Evolutionary conservation across 2,113 vertebrate genomes (phyloP), one percentile per base, ranked within the genome.

Genomic region (Gopherus evgoodei): DNA sequence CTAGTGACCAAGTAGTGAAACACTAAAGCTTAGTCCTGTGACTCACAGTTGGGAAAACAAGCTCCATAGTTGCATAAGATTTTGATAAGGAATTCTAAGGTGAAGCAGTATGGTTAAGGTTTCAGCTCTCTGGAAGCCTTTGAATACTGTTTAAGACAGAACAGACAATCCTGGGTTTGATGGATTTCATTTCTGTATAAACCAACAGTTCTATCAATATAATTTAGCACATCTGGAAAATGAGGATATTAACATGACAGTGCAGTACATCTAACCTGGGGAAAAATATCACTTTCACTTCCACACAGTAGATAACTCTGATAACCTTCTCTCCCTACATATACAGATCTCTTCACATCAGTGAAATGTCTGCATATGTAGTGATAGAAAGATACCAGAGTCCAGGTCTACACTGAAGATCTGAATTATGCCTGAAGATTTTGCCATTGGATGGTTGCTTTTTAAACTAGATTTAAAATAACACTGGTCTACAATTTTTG

Each of bases 1-100:
- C 44, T 88, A 84, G 79, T 21, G 3, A 94, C 83, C 69, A 80
- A 94, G 72, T n/a, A 91, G 81, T 65, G 89, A 86, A 47, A 80
- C 50, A 17, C 17, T 85, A 47, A 69, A 88, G 52, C 65, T 90
- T 69, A 13, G 81, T 57, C 13, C 35, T 54, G 62, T 47, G 90
- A 90, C 76, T 97, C 69, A 22, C 88, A 96, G 59, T 81, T 65
- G n/a, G n/a, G 95, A 84, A 94, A 96, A 90, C 53, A 25, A 94
- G 54, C 57, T 84, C 92, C 87, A 25, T 76, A 84, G 84, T 56
- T 90, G 27, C 78, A 81, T 0, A 0, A 91, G 59, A 50, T 14
- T 1, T 59, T 78, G 91, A 52, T 83, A 79, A 94, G 52, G 69
- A 93, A 31, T 29, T 81, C 80, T 95, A 80, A 47, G 49, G 65